These are phyloP conservation scores for Icerya purchasi DNA, from an alignment of 2,888 invertebrate species.

Conservation along the genomic window DNA sequence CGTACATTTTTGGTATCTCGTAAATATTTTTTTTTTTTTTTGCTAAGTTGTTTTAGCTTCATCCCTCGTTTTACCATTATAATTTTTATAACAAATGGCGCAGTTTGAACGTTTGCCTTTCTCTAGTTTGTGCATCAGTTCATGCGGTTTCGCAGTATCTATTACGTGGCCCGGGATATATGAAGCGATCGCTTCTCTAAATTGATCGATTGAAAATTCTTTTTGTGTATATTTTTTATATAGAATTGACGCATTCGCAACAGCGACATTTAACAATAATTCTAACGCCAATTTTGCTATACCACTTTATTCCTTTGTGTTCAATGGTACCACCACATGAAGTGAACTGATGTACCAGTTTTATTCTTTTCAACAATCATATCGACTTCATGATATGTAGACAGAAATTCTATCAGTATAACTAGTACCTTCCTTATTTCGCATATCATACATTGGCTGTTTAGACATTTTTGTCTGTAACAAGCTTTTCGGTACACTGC, in stretches of 20 bases:
- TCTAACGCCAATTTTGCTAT: not conserved
- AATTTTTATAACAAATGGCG: too few species aligned
- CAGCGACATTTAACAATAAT: not conserved
- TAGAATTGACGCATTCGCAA: not conserved
- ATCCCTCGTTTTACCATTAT: too few species aligned
- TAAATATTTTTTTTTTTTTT: too few species aligned
- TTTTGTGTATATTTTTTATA: not conserved
- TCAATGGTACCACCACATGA: not conserved
- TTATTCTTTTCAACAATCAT: not conserved
- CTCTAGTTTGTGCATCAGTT: too few species aligned
- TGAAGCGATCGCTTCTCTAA: not conserved
- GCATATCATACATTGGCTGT: not conserved
- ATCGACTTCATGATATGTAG: not conserved
- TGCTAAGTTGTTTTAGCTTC: too few species aligned
- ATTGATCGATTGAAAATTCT: not conserved
- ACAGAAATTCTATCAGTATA: too few species aligned
- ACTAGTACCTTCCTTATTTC: not conserved
- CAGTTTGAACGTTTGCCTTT: too few species aligned
- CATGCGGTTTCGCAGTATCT: too few species aligned
- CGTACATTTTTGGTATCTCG: too few species aligned
- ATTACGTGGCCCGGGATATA: too few species aligned
- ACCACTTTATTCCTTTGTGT: not conserved
- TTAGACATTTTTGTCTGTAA: not conserved
- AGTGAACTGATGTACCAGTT: not conserved
- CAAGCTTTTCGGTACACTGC: not conserved